A percentile compares a stretch with the other conserved stretches of the same genome.
Evolutionary conservation across 2,113 vertebrate species (phyloP).

Genomic region (Mesitornis unicolor): DNA sequence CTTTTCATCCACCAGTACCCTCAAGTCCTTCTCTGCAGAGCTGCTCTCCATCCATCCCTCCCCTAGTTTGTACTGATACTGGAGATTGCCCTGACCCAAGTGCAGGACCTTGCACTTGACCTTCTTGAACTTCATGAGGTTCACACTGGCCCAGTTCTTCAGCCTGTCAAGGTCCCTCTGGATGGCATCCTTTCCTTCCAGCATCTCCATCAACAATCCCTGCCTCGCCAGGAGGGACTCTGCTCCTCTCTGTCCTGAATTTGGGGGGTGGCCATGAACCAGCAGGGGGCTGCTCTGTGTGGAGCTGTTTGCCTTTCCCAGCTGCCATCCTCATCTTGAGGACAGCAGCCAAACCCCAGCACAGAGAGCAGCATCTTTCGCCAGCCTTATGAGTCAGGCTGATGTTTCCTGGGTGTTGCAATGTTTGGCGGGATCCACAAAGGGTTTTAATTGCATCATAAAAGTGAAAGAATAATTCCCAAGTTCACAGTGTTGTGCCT

Average conservation of each 20-base stretch:
- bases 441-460: background rate
- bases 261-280: background rate
- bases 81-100: too few species aligned
- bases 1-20: too few species aligned
- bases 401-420: too few species aligned
- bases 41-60: too few species aligned
- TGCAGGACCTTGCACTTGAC: too few species aligned
- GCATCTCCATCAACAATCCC: background rate
- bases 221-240: fast-evolving
- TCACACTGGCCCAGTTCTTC: too few species aligned
- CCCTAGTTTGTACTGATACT: too few species aligned
- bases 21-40: too few species aligned
- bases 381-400: background rate
- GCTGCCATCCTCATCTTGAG: background rate
- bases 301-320: background rate
- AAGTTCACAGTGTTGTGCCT: fast-evolving
- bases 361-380: fast-evolving
- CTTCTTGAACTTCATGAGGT: too few species aligned
- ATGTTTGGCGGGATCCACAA: background rate
- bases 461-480: background rate
- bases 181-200: background rate
- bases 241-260: background rate
- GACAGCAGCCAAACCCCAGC: background rate
- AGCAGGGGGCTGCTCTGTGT: background rate
- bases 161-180: too few species aligned